These are phyloP conservation scores for Drosophila greeni DNA, from an alignment of 2,888 invertebrate genomes.

Conservation along the genomic window DNA sequence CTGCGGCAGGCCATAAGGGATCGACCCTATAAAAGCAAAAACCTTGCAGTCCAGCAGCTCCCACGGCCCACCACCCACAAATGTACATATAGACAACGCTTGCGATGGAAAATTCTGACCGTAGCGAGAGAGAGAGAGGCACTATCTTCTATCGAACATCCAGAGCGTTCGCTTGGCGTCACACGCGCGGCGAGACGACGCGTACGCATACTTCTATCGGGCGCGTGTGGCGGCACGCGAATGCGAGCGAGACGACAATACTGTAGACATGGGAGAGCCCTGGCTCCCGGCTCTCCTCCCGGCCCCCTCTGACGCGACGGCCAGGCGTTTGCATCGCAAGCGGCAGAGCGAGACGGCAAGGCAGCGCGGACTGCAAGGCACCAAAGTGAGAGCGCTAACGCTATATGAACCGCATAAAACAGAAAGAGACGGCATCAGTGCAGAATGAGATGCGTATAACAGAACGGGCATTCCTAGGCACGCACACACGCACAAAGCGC, in stretches of 20 bases:
- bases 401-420: constrained; percentile 8
- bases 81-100: constrained; percentile 32
- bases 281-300: constrained; percentile 30
- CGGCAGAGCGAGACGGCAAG: constrained; percentile 36
- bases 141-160: constrained; percentile 16
- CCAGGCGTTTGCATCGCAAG: constrained; percentile 41
- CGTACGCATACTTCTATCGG: constrained; percentile 58
- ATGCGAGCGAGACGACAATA: constrained; percentile 53
- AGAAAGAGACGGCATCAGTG: constrained; percentile 8
- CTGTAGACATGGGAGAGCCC: constrained; percentile 30
- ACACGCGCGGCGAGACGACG: constrained; percentile 43
- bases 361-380: constrained; percentile 34
- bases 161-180: constrained; percentile 45
- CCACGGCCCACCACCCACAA: constrained; percentile 7
- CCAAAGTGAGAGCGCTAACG: constrained; percentile 22
- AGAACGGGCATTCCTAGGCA: constrained; percentile 2
- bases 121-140: constrained; percentile 28
- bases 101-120: constrained; percentile 35
- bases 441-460: constrained; percentile 11
- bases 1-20: constrained; percentile 25
- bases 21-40: neutral
- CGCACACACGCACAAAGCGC: constrained; percentile 21
- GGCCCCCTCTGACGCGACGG: constrained; percentile 41
- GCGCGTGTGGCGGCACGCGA: constrained; percentile 48
- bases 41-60: constrained; percentile 17